phyloP scores from a whole-genome alignment of 2,797 vertebrate genomes.

The Philypnodon macrostomus region DNA sequence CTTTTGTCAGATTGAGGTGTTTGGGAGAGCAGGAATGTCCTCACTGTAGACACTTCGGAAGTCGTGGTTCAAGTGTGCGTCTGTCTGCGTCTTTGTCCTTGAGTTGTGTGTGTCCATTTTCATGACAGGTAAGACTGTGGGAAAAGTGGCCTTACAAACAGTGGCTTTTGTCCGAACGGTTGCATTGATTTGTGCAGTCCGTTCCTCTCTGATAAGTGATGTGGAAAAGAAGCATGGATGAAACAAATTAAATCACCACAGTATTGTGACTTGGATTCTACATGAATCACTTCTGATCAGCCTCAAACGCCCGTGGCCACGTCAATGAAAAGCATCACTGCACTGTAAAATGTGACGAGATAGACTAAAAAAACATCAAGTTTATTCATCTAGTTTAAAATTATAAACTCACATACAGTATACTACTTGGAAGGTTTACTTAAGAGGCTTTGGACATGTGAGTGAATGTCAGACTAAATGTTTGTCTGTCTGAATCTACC shows the following conservation, averaged over 20 bases:
- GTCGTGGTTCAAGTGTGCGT: constrained; percentile 59
- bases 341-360: no score
- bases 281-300: constrained; percentile 77
- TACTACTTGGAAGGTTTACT: no score
- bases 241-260: constrained; percentile 69
- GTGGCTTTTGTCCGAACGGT: constrained; percentile 54
- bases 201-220: constrained; percentile 59
- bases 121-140: constrained; percentile 72
- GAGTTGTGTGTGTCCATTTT: constrained; percentile 73
- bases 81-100: constrained; percentile 69
- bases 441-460: no score
- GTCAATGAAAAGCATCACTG: constrained; percentile 48
- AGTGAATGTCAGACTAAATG: no score
- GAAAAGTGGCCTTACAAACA: constrained; percentile 72
- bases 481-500: no score
- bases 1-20: constrained; percentile 66
- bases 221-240: constrained; percentile 68
- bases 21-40: constrained; percentile 69
- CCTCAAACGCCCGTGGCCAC: constrained; percentile 62
- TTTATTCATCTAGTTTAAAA: no score
- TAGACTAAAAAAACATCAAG: no score
- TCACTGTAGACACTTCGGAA: constrained; percentile 75
- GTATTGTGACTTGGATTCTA: constrained; percentile 64
- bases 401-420: no score
- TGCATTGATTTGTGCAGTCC: constrained; percentile 61